Base-by-base conservation (phyloP, 2,113 vertebrate species). In the Hemibagrus wyckioides region DNA sequence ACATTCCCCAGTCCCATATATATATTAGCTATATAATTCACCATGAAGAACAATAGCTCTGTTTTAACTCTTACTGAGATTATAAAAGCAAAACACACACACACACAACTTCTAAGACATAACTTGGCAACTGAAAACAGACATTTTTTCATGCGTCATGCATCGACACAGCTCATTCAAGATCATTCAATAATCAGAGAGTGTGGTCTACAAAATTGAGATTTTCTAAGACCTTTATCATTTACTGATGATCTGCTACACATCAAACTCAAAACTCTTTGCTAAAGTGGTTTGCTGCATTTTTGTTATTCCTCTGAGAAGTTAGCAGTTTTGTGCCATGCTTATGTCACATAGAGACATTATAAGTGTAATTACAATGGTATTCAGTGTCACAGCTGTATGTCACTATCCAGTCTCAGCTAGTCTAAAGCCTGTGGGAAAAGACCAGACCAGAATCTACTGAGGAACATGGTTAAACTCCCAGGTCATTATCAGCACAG, bases 71-170 rank as follows among this genome's bases (percentile, higher is more conserved):
- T 80, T 59, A 30, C 10, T 81, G 23, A n/a, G 36, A 39, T 61
- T 44, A 59, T 56, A 23, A 87, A 75, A 44, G 30, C 50, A 30
- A 36, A 61, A 15, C 80, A 61, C n/a, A 54, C 52, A 71, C 36
- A 65, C 10, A 50, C 25, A 28, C 30, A 61, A 65, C n/a, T 13
- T 80, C 21, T 44, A 56, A 63, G 23, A 33, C 25, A 15, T 9
- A 13, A 30, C 65, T 65, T n/a, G 65, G 65, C 50, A 81, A 71
- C 25, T 59, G 48, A 80, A 86, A 73, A 50, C 63, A 69, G 59
- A 56, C 25, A 69, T 71, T 69, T 86, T 56, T 48, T 36, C 77
- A 54, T 30, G 36, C 39, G 76, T 80, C 76, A 63, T 80, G 44
- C 76, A 80, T 81, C 65, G 15, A 80, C 76, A 85, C 73, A 48